phyloP scores from a whole-genome alignment of 2,113 vertebrate genomes.

The Fregetta grallaria region DNA sequence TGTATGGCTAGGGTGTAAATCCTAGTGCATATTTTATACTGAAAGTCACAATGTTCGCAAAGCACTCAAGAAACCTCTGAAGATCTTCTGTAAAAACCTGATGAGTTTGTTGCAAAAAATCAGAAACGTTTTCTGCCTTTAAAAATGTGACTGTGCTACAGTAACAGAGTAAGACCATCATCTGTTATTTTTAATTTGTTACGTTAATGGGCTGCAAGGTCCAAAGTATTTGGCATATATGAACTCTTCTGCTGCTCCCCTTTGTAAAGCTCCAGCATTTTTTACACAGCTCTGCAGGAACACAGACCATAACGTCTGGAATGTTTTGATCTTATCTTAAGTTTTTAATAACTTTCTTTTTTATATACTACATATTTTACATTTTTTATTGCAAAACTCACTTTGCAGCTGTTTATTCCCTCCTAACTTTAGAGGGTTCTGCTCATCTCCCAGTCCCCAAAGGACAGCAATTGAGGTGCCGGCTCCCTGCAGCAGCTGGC shows the following conservation, averaged over 20 bases:
- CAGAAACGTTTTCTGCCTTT: background rate
- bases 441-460: background rate
- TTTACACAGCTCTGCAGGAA: slow-evolving; percentile 36
- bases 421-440: background rate
- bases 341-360: slow-evolving; percentile 60
- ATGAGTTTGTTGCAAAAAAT: background rate
- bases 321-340: slow-evolving; percentile 64
- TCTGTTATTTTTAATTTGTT: slow-evolving; percentile 38
- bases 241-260: slow-evolving; percentile 24
- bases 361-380: slow-evolving; percentile 49
- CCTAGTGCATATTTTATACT: slow-evolving; percentile 29
- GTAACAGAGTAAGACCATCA: background rate
- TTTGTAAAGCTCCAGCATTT: slow-evolving; percentile 39
- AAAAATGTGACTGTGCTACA: background rate
- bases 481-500: background rate
- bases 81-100: background rate
- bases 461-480: background rate
- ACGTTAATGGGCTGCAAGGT: slow-evolving; percentile 7
- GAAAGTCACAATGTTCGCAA: slow-evolving; percentile 38
- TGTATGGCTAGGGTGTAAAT: slow-evolving; percentile 50
- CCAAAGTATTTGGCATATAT: slow-evolving; percentile 43
- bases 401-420: slow-evolving; percentile 30
- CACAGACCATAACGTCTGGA: slow-evolving; percentile 29
- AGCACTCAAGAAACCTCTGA: slow-evolving; percentile 27
- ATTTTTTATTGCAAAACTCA: slow-evolving; percentile 54